phyloP scores from a whole-genome alignment of 2,888 invertebrate genomes.

The Tetranychus piercei region DNA sequence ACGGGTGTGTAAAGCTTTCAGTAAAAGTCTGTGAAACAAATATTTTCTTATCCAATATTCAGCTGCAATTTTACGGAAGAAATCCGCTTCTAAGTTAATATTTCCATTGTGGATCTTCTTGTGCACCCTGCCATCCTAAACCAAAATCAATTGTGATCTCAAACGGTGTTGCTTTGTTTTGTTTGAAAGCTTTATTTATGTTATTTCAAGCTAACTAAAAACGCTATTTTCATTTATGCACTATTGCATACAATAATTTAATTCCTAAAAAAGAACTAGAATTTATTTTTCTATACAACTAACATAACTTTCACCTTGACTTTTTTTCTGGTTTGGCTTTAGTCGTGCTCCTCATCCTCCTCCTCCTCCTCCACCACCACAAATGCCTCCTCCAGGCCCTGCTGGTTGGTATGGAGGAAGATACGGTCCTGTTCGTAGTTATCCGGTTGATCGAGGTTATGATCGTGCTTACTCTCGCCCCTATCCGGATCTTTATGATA shows the following conservation, averaged over 20 bases:
- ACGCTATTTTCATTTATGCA: not conserved
- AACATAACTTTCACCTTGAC: not conserved
- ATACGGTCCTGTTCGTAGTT: slow-evolving; percentile 10
- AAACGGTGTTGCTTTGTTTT: too few species aligned
- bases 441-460: slow-evolving; percentile 1
- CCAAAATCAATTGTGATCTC: not conserved
- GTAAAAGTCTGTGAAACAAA: not conserved
- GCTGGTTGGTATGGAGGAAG: slow-evolving; percentile 6
- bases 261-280: not conserved
- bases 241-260: not conserved
- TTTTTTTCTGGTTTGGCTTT: not conserved
- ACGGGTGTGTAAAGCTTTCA: slow-evolving; percentile 8
- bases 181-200: too few species aligned
- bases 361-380: slow-evolving; percentile 8
- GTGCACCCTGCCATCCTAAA: not conserved
- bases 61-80: not conserved
- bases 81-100: not conserved
- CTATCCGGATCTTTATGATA: slow-evolving; percentile 28
- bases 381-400: slow-evolving; percentile 13
- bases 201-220: too few species aligned
- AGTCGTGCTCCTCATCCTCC: slow-evolving; percentile 8
- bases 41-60: not conserved
- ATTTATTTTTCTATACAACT: not conserved
- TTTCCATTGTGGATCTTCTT: not conserved
- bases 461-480: slow-evolving; percentile 24